These are phyloP conservation scores for Onychomys torridus DNA, from an alignment of 2,797 vertebrate genomes.

Conservation along the genomic window DNA sequence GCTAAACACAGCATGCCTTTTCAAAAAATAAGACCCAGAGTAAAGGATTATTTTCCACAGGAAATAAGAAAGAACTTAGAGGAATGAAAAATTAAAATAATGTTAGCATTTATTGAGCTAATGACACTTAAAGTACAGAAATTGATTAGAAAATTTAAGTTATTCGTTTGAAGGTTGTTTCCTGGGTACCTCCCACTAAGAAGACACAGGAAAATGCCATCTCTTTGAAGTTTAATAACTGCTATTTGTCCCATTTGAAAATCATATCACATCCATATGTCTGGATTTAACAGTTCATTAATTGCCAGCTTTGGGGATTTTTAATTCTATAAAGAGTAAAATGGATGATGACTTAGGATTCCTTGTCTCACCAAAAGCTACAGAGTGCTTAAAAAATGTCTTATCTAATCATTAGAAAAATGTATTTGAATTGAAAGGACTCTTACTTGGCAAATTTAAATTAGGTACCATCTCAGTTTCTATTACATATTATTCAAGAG, in stretches of 20 bases:
- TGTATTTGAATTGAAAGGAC: conserved; percentile 52
- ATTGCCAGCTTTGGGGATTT: conserved; percentile 34
- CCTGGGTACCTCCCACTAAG: neutral
- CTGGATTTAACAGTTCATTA: conserved; percentile 71
- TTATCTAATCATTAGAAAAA: conserved; percentile 55
- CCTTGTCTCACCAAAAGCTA: conserved; percentile 35
- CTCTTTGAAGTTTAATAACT: conserved; percentile 68
- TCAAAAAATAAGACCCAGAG: neutral
- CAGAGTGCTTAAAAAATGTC: conserved; percentile 53
- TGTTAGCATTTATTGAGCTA: conserved; percentile 24
- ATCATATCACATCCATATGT: conserved; percentile 44
- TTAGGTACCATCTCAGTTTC: conserved; percentile 32
- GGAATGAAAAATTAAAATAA: conserved; percentile 41
- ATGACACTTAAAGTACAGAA: conserved; percentile 63
- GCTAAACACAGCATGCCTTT: neutral
- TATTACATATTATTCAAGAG: conserved; percentile 49
- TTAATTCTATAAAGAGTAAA: conserved; percentile 54
- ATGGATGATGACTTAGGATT: conserved; percentile 56
- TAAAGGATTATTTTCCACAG: neutral
- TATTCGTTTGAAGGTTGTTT: conserved; percentile 58
- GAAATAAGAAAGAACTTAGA: conserved; percentile 11
- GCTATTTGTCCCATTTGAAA: conserved; percentile 70
- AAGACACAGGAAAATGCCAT: conserved; percentile 51
- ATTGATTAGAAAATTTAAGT: conserved; percentile 46
- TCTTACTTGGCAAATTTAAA: conserved; percentile 62